Evolutionary conservation across 2,888 invertebrate species (phyloP).

Genomic region (Oscheius sp.): DNA sequence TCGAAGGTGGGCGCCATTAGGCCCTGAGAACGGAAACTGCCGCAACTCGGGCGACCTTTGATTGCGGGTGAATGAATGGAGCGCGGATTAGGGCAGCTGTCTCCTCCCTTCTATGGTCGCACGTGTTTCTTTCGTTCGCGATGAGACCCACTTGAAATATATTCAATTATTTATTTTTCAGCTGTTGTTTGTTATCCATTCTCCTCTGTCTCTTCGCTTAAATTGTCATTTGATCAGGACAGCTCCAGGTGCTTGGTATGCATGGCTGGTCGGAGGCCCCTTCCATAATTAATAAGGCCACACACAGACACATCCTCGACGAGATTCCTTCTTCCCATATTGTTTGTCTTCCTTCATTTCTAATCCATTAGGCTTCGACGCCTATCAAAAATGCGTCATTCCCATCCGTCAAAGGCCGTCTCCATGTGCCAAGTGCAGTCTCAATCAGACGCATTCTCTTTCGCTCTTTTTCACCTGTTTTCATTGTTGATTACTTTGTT

Average conservation of each 20-base stretch:
- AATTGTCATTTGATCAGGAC: too few relatives aligned
- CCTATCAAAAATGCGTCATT: background rate
- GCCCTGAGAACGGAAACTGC: too few relatives aligned
- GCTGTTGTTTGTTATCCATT: background rate
- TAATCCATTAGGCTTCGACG: background rate
- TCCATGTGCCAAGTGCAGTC: slow-evolving; percentile 17
- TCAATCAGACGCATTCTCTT: slow-evolving; percentile 15
- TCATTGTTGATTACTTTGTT: background rate
- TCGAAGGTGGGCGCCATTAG: too few relatives aligned
- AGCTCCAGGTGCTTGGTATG: background rate
- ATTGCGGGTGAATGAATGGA: background rate
- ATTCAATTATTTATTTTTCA: too few relatives aligned
- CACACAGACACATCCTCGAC: background rate
- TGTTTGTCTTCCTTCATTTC: background rate
- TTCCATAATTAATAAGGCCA: slow-evolving; percentile 10
- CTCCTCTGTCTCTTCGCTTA: background rate
- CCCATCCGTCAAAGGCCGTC: slow-evolving; percentile 7
- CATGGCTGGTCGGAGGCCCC: background rate
- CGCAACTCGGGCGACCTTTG: background rate
- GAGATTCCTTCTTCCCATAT: background rate
- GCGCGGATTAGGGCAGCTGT: slow-evolving; percentile 11
- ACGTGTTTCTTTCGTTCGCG: too few relatives aligned
- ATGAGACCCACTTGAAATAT: too few relatives aligned
- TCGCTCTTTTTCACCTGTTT: slow-evolving; percentile 2
- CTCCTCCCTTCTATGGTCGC: background rate